Percentiles rank a stretch among this genome's conserved stretches.
These are phyloP conservation scores for Anticlea derivata DNA, from an alignment of 2,888 invertebrate species.

Conservation along the genomic window DNA sequence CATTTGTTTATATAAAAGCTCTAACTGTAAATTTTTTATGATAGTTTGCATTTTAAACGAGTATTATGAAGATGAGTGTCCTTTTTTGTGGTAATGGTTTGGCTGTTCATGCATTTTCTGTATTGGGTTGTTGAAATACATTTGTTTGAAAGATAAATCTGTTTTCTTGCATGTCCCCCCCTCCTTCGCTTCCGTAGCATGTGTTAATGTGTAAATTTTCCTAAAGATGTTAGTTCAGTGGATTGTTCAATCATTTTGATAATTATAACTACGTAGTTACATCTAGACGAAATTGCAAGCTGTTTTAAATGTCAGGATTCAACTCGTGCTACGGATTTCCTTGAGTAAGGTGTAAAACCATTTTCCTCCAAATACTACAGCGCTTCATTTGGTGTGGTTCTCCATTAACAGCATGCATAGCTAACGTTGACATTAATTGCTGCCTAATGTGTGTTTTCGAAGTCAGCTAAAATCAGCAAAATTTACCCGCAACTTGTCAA, in stretches of 20 bases:
- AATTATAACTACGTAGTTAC: no score
- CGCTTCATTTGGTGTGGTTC: constrained; percentile 26
- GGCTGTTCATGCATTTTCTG: constrained; percentile 71
- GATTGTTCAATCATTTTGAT: no score
- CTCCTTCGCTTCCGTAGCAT: constrained; percentile 59
- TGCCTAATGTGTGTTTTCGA: constrained; percentile 5
- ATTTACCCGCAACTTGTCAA: background rate
- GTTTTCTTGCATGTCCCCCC: constrained; percentile 79
- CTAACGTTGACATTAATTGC: constrained; percentile 15
- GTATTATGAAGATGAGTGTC: constrained; percentile 47
- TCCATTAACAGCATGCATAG: constrained; percentile 23
- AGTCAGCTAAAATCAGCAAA: constrained; percentile 5
- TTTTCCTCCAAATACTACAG: constrained; percentile 11
- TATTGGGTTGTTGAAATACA: constrained; percentile 78
- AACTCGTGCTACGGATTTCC: constrained; percentile 44
- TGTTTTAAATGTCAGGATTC: background rate
- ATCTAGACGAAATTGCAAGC: no score
- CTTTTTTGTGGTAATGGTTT: constrained; percentile 54
- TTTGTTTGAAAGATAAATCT: constrained; percentile 70
- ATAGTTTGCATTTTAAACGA: background rate
- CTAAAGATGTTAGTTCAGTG: background rate
- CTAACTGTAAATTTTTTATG: background rate
- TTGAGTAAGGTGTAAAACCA: constrained; percentile 2
- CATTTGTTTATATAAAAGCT: constrained; percentile 8
- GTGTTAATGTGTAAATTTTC: constrained; percentile 39